Evolutionary conservation across 2,888 invertebrate genomes (phyloP), one percentile per base, ranked within the genome.

Genomic region (Chouioia cunea): DNA sequence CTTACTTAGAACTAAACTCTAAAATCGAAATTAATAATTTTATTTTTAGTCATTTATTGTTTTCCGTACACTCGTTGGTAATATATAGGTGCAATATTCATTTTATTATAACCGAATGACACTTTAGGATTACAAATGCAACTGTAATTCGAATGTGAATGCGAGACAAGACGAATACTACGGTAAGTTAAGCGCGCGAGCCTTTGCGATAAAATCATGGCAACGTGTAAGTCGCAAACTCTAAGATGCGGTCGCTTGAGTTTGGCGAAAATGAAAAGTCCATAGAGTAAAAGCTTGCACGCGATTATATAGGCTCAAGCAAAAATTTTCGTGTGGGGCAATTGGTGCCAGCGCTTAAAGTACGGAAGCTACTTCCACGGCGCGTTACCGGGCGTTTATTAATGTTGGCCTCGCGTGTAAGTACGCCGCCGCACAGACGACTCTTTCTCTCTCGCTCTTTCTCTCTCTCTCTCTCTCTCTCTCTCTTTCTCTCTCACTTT

Each of bases 91-190:
- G 36, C 36, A 71, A 75, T 75, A 76, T 78, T 77, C 77, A 79
- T 78, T 78, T 78, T 75, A 78, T 79, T 78, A 36, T 1, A 79
- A 74, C 74, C 72, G 66, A 58, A 70, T n/a, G 27, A 2, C 14
- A 2, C 16, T 4, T 16, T 43, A 46, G 27, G 2, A 54, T 15
- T 15, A 22, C 2, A 20, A 43, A 16, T 6, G 44, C 12, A 14
- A 10, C 27, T n/a, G 15, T n/a, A 18, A 57, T 36, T 36, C 73
- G 62, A 73, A 65, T 68, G 73, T 69, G 71, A 76, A 76, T 72
- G 75, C 76, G 65, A 76, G 71, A 70, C n/a, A 52, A n/a, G n/a
- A n/a, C n/a, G n/a, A n/a, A n/a, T n/a, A 12, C 12, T 36, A 3
- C 12, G 10, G 36, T 6, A 12, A 36, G 36, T 6, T 36, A 36